Conservation (phyloP, 2,797 vertebrate genomes). For the Poeciliopsis paucimaculata region DNA sequence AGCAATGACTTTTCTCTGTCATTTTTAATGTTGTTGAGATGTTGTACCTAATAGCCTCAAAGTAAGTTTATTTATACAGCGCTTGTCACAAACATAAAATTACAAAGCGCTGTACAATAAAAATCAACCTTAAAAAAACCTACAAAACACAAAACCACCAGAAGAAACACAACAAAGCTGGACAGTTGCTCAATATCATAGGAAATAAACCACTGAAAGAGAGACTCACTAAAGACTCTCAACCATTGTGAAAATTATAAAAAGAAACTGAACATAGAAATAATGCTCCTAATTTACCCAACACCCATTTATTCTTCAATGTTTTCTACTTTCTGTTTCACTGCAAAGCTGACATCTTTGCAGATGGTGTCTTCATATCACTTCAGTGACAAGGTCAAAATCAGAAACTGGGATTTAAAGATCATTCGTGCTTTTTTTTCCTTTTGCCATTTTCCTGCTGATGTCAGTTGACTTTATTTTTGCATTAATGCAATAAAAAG, state of each 20-base stretch:
- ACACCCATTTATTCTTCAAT: not conserved
- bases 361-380: not conserved
- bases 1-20: constrained; percentile 85
- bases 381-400: not conserved
- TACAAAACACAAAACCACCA: too few species aligned
- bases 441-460: not conserved
- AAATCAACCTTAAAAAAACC: too few species aligned
- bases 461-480: not conserved
- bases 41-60: constrained; percentile 81
- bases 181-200: not conserved
- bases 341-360: not conserved
- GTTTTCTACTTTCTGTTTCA: not conserved
- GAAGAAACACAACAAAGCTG: constrained; percentile 7
- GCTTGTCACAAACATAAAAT: too few species aligned
- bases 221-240: not conserved
- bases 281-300: not conserved
- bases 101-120: too few species aligned
- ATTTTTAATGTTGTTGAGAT: constrained; percentile 87
- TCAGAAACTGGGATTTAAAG: not conserved
- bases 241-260: not conserved
- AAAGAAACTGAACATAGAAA: not conserved
- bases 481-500: not conserved
- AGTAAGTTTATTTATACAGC: not conserved
- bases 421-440: not conserved
- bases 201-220: not conserved